Base-by-base conservation (phyloP, 2,888 invertebrate genomes). In the Eupeodes latifasciatus region DNA sequence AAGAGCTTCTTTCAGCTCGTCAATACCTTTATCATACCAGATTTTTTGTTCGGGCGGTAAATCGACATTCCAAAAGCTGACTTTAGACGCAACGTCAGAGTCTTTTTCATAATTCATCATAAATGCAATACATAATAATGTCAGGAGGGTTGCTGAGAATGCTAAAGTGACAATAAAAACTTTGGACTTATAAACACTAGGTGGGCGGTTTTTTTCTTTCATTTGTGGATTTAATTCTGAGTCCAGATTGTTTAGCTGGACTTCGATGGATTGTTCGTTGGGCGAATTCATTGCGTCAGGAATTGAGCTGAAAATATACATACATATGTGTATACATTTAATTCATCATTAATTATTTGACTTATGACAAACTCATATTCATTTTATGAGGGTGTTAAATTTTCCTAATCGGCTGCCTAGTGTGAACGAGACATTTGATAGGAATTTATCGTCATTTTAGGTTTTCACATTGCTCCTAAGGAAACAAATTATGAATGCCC, bases 1-100 rank as follows among this genome's bases (percentile, higher is more conserved):
- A 1, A 96, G 92, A 0, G 96, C 95, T 69, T 94, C 94, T 55
- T 95, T 93, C 1, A 95, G 90, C 85, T 95, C 95, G 0, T 92
- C 91, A 2, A 94, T 91, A 0, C 95, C 95, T 4, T 94, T 92
- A 11, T 93, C 91, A 62, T 91, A 94, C 95, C 95, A 95, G 89
- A 91, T 78, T 72, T 91, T 90, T 74, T 93, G 93, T 85, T 92
- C 92, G 5, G 77, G 19, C 2, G 93, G 93, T 44, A 93, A 75
- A 14, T 90, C 75, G 0, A 91, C 91, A 27, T 91, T 90, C 91
- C 91, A 92, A 16, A 90, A 93, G 53, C 90, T 83, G 0, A 92
- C 91, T 67, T 90, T 89, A 59, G 91, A 91, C n/a, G 91, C 89
- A 14, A 92, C 91, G 51, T 92, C 91, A 2, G 90, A 91, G 5